Evolutionary conservation across 2,113 vertebrate genomes (phyloP).

Genomic region (Ameiurus melas): DNA sequence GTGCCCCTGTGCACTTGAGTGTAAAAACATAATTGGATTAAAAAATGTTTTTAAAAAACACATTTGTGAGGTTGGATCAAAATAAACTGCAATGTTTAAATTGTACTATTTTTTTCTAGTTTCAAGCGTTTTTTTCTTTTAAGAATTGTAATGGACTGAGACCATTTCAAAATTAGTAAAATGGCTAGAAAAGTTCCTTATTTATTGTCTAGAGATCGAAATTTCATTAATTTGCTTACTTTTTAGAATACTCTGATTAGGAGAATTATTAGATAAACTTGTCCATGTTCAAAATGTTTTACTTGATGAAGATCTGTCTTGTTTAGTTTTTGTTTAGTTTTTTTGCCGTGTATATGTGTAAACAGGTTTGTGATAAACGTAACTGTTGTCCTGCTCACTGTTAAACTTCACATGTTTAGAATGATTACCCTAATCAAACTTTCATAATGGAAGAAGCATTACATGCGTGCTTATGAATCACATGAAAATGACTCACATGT

Average conservation of each 20-base stretch:
- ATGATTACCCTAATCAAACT: not conserved
- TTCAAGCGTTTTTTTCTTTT: too few species aligned
- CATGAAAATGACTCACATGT: too few species aligned
- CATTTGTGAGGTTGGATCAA: not conserved
- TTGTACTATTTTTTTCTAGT: not conserved
- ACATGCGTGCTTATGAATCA: too few species aligned
- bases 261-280: too few species aligned
- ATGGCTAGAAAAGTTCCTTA: not conserved
- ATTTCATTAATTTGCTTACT: too few species aligned
- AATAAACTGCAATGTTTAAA: not conserved
- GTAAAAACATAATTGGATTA: too few species aligned
- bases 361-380: not conserved
- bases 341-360: not conserved
- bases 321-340: not conserved
- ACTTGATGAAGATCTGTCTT: not conserved
- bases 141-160: not conserved
- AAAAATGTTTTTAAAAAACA: too few species aligned
- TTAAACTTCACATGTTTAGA: not conserved
- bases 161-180: not conserved
- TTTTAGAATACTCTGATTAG: too few species aligned
- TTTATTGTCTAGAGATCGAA: not conserved
- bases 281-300: too few species aligned
- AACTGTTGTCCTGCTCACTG: not conserved
- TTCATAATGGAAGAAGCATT: not conserved
- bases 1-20: too few species aligned